phyloP scores from a whole-genome alignment of 2,113 vertebrate species.

The Halcyon senegalensis region DNA sequence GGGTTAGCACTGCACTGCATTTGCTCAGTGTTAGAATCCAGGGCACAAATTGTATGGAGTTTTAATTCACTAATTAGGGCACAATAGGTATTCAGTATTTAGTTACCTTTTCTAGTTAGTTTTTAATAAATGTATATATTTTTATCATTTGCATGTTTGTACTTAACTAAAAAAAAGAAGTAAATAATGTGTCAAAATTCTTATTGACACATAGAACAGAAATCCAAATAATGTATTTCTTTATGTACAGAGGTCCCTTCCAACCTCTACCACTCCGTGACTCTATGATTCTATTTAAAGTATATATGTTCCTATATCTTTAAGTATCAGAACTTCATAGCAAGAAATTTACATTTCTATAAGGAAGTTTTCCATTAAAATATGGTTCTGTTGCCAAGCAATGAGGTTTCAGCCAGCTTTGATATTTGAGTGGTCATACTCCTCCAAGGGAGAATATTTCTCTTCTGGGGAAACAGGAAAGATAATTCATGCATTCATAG shows the following conservation, averaged over 20 bases:
- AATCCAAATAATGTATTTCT: neutral
- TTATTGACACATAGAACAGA: neutral
- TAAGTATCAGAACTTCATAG: neutral
- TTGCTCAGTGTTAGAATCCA: neutral
- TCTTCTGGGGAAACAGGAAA: neutral
- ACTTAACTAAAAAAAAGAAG: neutral
- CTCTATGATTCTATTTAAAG: neutral
- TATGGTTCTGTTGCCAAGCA: neutral
- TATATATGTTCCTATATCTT: neutral
- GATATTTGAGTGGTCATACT: neutral
- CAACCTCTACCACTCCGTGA: too few relatives aligned
- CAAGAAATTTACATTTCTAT: neutral
- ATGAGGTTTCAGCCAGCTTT: neutral
- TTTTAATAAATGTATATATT: neutral
- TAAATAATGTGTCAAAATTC: neutral
- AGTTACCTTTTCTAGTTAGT: neutral
- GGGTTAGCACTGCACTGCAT: neutral
- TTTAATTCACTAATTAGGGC: neutral
- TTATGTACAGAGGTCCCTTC: neutral
- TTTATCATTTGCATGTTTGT: neutral
- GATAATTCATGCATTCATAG: conserved; percentile 3
- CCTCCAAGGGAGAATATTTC: neutral
- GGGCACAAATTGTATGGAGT: neutral
- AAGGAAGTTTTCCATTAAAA: neutral
- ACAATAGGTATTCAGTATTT: neutral